Evolutionary conservation across 1,140 invertebrate genomes (phyloP), one percentile per base, ranked within the genome.

Genomic region (Listronotus bonariensis): DNA sequence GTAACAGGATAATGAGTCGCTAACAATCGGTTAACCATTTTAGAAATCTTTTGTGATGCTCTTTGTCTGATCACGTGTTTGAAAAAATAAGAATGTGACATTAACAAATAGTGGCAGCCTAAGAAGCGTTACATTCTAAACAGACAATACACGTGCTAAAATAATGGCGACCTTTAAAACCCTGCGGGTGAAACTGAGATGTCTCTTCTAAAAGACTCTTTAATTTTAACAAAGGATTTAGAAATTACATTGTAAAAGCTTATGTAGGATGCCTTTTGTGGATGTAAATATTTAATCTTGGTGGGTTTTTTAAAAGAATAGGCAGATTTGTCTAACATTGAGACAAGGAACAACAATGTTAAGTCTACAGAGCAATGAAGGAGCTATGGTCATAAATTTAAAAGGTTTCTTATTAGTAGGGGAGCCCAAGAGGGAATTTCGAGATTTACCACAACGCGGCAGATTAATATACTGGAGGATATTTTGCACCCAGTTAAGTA

Each of bases 21-120:
- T 52, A 68, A 65, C 67, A 68, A 68, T 68, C 41, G 66, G 61
- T 64, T 66, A 66, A 66, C 56, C 64, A 66, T 66, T 66, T 53
- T 38, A 31, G 49, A 60, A 55, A 53, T 41, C 52, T 66, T 66
- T 66, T 66, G 42, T 43, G 31, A n/a, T 26, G n/a, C 31, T 36
- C 64, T 54, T 66, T 66, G 57, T 59, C 36, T n/a, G 31, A 59
- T 59, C 64, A 66, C 64, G 64, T 60, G 55, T 66, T 10, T 36
- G 48, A 18, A 32, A 17, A 66, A 0, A 12, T 12, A 32, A 54
- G 64, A 53, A 26, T 59, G 56, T 45, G 18, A 49, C 8, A 12
- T 6, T 42, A 2, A 15, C 1, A 18, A 34, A n/a, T 6, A 11
- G 6, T 10, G 18, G 26, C 8, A 9, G 31, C 5, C 14, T 17